Conservation (phyloP, 2,888 invertebrate species). For the Allacma fusca region DNA sequence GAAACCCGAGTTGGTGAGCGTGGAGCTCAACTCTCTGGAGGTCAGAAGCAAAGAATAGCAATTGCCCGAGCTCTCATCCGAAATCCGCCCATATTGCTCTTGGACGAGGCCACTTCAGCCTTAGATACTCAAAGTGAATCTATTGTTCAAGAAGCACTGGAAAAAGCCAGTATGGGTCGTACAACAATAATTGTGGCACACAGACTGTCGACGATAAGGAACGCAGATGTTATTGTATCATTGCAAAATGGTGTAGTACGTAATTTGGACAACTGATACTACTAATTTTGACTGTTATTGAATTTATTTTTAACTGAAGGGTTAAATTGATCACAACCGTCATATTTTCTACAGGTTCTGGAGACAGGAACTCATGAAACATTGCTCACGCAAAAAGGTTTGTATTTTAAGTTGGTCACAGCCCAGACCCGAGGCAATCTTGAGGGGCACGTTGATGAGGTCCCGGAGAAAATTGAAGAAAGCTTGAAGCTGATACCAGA, state of each 20-base stretch:
- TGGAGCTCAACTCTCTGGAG: slow-evolving; percentile 23
- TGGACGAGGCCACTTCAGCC: slow-evolving; percentile 69
- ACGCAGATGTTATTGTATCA: slow-evolving; percentile 65
- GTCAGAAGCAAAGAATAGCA: slow-evolving; percentile 71
- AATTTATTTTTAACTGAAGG: too few relatives aligned
- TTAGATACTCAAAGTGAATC: slow-evolving; percentile 66
- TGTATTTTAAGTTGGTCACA: slow-evolving; percentile 74
- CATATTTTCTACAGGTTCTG: too few relatives aligned
- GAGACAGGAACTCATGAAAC: slow-evolving; percentile 80
- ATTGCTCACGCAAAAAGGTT: slow-evolving; percentile 71
- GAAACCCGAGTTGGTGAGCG: slow-evolving; percentile 81
- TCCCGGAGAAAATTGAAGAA: too few relatives aligned
- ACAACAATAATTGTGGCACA: slow-evolving; percentile 69
- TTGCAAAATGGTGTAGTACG: slow-evolving; percentile 78
- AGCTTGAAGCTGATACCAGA: not conserved
- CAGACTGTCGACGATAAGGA: slow-evolving; percentile 62
- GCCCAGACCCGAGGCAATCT: too few relatives aligned
- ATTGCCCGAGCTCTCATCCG: slow-evolving; percentile 66
- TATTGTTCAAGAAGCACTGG: slow-evolving; percentile 87
- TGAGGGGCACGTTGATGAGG: too few relatives aligned
- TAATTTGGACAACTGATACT: too few relatives aligned
- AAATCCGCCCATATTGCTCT: slow-evolving; percentile 17
- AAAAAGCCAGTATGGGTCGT: slow-evolving; percentile 80
- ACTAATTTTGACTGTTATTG: too few relatives aligned
- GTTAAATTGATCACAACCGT: too few relatives aligned